Conservation (phyloP, 2,113 vertebrate genomes). For the Hystrix cristata region DNA sequence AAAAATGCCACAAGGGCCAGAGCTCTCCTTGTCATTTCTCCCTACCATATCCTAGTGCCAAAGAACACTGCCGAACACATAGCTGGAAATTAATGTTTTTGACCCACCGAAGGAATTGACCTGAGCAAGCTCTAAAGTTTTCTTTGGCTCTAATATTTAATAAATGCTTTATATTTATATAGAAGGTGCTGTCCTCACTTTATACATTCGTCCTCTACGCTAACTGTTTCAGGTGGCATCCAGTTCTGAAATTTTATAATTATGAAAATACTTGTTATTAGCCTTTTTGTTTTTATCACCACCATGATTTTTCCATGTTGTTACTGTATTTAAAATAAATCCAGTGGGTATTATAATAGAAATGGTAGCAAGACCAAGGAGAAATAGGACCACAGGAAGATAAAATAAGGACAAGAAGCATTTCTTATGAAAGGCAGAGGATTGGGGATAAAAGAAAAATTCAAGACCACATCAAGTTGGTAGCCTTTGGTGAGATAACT, state of each 20-base stretch:
- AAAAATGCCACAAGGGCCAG: neutral
- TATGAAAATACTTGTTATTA: neutral
- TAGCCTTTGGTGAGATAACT: neutral
- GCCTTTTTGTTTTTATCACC: neutral
- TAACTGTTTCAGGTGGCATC: neutral
- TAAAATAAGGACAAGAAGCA: neutral
- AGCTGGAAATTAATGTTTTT: conserved; percentile 37
- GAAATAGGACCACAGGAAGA: neutral
- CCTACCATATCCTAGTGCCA: neutral
- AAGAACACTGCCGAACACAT: neutral
- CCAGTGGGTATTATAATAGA: neutral
- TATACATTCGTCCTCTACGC: neutral
- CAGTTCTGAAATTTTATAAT: neutral
- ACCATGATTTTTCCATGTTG: neutral
- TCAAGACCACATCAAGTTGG: neutral
- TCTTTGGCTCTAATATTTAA: neutral
- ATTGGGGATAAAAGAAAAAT: neutral
- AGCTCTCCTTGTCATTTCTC: neutral
- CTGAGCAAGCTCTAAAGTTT: neutral
- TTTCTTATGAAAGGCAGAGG: neutral
- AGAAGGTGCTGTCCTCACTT: neutral
- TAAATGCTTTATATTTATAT: neutral
- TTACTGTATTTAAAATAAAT: neutral
- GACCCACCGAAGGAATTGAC: neutral
- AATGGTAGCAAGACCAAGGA: neutral